phyloP scores from a whole-genome alignment of 1,140 invertebrate genomes.

The Drosophila sechellia region DNA sequence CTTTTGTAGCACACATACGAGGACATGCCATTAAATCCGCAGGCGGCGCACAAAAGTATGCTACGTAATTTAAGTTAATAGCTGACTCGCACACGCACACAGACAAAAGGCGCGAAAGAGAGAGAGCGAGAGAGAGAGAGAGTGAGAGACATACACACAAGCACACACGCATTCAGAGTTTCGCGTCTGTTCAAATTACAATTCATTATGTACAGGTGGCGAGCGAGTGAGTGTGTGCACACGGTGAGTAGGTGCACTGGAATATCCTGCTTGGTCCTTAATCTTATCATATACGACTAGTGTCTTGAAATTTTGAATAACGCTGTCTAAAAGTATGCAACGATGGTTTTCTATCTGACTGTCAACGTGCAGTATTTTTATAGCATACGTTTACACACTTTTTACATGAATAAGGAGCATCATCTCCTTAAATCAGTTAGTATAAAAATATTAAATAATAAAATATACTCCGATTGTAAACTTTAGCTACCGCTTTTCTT shows the following conservation, averaged over 20 bases:
- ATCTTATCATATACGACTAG: too few relatives aligned
- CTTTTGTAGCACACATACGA: constrained; percentile 29
- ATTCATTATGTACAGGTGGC: constrained; percentile 67
- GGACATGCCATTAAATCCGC: constrained; percentile 62
- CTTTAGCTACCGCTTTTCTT: neutral
- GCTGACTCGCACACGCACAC: constrained; percentile 34
- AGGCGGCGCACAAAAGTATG: constrained; percentile 66
- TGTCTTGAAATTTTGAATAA: too few relatives aligned
- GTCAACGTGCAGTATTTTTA: too few relatives aligned
- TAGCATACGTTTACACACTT: too few relatives aligned
- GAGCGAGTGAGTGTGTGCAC: constrained; percentile 34
- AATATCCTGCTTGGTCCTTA: neutral
- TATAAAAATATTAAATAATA: too few relatives aligned
- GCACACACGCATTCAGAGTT: constrained; percentile 18
- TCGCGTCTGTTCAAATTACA: constrained; percentile 78
- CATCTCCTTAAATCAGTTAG: too few relatives aligned
- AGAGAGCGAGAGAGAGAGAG: neutral
- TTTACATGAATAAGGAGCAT: too few relatives aligned
- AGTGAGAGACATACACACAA: neutral
- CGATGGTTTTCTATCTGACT: too few relatives aligned
- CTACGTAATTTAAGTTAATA: constrained; percentile 81
- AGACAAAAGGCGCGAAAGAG: neutral
- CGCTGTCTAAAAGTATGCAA: too few relatives aligned
- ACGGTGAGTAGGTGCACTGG: constrained; percentile 14
- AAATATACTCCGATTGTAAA: too few relatives aligned